phyloP scores from a whole-genome alignment of 92 coral and sea anemone genomes.

The Nematostella vectensis region DNA sequence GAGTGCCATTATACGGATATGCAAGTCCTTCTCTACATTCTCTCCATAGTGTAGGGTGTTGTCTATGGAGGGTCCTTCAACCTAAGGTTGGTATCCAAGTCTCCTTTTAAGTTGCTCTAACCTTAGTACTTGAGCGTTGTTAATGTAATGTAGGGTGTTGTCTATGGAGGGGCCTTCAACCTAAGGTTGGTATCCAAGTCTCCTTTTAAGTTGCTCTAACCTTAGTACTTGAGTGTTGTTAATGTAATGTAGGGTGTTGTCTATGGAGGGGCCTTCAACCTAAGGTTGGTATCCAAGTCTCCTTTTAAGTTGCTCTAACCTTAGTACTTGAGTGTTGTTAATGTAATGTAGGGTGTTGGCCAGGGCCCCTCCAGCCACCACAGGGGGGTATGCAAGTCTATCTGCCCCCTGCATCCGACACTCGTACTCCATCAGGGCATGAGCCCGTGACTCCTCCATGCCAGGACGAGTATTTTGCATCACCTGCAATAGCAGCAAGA shows the following conservation, averaged over 20 bases:
- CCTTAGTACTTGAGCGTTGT: neutral
- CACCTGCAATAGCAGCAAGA: constrained; percentile 43
- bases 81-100: too few relatives aligned
- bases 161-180: too few relatives aligned
- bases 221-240: constrained; percentile 32
- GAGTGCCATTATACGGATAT: too few relatives aligned
- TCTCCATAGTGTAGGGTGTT: neutral
- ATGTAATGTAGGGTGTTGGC: constrained; percentile 88
- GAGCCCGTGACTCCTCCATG: constrained; percentile 77
- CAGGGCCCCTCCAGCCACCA: constrained; percentile 93
- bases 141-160: neutral
- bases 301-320: too few relatives aligned
- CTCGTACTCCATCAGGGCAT: constrained; percentile 73
- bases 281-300: constrained; percentile 91
- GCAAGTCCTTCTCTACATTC: too few relatives aligned
- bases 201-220: too few relatives aligned
- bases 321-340: constrained; percentile 73
- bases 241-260: constrained; percentile 32
- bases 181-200: too few relatives aligned
- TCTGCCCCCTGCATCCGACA: constrained; percentile 83
- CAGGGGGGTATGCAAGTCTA: constrained; percentile 91
- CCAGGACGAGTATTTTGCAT: constrained; percentile 80
- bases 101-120: too few relatives aligned
- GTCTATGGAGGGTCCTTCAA: too few relatives aligned
- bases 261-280: constrained; percentile 87